phyloP scores from a whole-genome alignment of 2,113 vertebrate species.

The Macrotis lagotis region DNA sequence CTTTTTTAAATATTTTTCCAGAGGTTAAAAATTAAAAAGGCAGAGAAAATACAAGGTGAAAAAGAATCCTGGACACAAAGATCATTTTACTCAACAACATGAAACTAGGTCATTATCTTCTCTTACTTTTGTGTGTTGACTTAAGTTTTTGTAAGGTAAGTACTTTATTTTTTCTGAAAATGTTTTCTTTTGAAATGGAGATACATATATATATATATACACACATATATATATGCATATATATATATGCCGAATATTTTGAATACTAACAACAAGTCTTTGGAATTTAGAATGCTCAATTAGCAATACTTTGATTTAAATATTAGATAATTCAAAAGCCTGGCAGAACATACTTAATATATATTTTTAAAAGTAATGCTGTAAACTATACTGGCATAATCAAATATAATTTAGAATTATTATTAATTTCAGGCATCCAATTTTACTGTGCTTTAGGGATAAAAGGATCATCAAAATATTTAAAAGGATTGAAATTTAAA shows the following conservation, averaged over 20 bases:
- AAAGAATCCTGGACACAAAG: conserved; percentile 42
- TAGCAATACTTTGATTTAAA: conserved; percentile 2
- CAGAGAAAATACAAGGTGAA: conserved; percentile 38
- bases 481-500: neutral
- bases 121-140: conserved; percentile 68
- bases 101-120: conserved; percentile 55
- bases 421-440: neutral
- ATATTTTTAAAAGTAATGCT: neutral
- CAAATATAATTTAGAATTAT: neutral
- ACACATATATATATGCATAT: no score
- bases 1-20: conserved; percentile 81
- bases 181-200: conserved; percentile 9
- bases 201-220: no score
- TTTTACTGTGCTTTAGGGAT: neutral
- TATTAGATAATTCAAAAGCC: neutral
- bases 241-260: neutral
- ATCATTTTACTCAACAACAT: conserved; percentile 74
- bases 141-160: conserved; percentile 81
- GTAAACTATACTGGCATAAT: neutral
- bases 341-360: neutral
- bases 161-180: conserved; percentile 44
- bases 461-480: neutral
- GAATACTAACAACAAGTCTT: conserved; percentile 18
- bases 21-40: conserved; percentile 87
- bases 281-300: neutral